phyloP scores from a whole-genome alignment of 2,888 invertebrate species.

The Stenotaenia linearis region DNA sequence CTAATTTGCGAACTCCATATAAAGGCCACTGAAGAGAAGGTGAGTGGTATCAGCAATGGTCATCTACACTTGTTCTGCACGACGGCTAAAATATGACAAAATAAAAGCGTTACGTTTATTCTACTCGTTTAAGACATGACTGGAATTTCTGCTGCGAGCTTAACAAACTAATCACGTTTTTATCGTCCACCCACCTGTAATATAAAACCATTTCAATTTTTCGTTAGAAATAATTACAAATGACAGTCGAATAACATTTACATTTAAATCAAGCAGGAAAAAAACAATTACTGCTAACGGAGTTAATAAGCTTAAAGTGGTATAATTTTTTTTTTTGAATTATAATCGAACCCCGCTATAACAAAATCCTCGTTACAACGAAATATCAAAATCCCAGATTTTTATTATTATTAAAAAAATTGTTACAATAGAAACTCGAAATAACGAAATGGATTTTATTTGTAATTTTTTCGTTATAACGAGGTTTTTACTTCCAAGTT shows the following conservation, averaged over 20 bases:
- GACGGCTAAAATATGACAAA: slow-evolving; percentile 7
- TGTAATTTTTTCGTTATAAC: no score
- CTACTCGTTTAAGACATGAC: slow-evolving; percentile 7
- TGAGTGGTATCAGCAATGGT: slow-evolving; percentile 2
- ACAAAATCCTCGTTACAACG: no score
- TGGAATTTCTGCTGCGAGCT: neutral
- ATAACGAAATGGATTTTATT: no score
- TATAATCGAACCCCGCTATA: no score
- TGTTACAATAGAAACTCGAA: no score
- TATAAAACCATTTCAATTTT: neutral
- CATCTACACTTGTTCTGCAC: slow-evolving; percentile 24
- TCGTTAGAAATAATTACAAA: neutral
- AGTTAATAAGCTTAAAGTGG: neutral
- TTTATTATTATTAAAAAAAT: no score
- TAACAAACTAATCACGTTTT: neutral
- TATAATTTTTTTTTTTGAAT: no score
- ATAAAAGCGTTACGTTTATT: slow-evolving; percentile 17
- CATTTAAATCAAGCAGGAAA: neutral
- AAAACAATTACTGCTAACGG: neutral
- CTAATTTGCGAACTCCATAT: slow-evolving; percentile 17
- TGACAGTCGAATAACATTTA: slow-evolving; percentile 3
- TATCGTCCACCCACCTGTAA: neutral
- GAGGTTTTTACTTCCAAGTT: no score
- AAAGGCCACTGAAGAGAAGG: slow-evolving; percentile 20
- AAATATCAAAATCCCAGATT: no score